phyloP scores from a whole-genome alignment of 2,888 invertebrate genomes.

The Andricus quercusramuli region DNA sequence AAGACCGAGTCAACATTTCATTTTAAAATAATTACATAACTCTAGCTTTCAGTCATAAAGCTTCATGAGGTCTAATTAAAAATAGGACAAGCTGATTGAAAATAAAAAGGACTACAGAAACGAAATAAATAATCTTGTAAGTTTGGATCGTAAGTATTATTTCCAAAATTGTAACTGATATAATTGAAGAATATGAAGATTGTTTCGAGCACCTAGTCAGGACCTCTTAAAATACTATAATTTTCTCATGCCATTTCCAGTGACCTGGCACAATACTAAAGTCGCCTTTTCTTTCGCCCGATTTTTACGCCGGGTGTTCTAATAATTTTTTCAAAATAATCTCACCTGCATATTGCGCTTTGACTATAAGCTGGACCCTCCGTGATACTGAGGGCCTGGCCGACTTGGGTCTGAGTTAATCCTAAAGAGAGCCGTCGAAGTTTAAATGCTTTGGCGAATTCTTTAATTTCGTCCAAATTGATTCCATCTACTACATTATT shows the following conservation, averaged over 20 bases:
- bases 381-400: conserved; percentile 97
- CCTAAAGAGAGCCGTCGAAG: conserved; percentile 95
- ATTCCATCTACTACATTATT: conserved; percentile 98
- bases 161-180: background rate
- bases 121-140: background rate
- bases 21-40: background rate
- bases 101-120: background rate
- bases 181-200: background rate
- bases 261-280: conserved; percentile 72
- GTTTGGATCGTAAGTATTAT: background rate
- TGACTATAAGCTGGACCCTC: conserved; percentile 99
- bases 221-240: background rate
- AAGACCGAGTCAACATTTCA: conserved; percentile 1
- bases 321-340: background rate
- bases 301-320: background rate
- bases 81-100: background rate
- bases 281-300: conserved; percentile 56
- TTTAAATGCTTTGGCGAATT: conserved; percentile 98
- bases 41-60: background rate
- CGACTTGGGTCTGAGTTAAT: conserved; percentile 97
- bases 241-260: conserved; percentile 70
- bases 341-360: conserved; percentile 99
- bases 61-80: background rate
- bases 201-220: background rate
- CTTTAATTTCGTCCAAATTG: conserved; percentile 98